Conservation (phyloP, 2,113 vertebrate species). For the Mustela lutreola region DNA sequence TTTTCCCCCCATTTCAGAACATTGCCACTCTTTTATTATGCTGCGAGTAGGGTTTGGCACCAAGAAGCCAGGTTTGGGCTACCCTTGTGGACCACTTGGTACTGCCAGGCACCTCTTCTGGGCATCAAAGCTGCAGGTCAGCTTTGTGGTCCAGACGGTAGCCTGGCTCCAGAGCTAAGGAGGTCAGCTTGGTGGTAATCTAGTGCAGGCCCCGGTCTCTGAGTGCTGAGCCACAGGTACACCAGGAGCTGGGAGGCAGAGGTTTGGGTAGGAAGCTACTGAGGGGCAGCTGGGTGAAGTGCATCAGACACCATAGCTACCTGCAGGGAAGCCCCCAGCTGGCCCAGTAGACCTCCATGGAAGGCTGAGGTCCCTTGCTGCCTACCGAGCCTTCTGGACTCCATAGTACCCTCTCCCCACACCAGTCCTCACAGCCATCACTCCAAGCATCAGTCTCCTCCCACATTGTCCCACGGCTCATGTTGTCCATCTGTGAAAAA, state of each 20-base stretch:
- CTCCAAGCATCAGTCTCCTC: not conserved
- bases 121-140: not conserved
- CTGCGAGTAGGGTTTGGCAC: not conserved
- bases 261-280: not conserved
- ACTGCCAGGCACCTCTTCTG: not conserved
- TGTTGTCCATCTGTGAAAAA: conserved; percentile 51
- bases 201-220: not conserved
- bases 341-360: not conserved
- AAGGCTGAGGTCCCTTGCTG: not conserved
- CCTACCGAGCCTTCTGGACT: not conserved
- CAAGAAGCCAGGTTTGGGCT: not conserved
- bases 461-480: not conserved
- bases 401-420: not conserved
- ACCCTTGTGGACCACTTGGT: not conserved
- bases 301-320: not conserved
- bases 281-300: not conserved
- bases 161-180: not conserved
- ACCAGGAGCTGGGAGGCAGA: not conserved
- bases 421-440: not conserved
- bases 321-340: not conserved
- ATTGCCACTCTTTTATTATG: not conserved
- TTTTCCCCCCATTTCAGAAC: not conserved
- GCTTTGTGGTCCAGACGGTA: not conserved
- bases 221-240: not conserved
- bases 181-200: not conserved